Evolutionary conservation across 1,140 invertebrate species (phyloP).

Genomic region (Mycetomoellerius zeteki): DNA sequence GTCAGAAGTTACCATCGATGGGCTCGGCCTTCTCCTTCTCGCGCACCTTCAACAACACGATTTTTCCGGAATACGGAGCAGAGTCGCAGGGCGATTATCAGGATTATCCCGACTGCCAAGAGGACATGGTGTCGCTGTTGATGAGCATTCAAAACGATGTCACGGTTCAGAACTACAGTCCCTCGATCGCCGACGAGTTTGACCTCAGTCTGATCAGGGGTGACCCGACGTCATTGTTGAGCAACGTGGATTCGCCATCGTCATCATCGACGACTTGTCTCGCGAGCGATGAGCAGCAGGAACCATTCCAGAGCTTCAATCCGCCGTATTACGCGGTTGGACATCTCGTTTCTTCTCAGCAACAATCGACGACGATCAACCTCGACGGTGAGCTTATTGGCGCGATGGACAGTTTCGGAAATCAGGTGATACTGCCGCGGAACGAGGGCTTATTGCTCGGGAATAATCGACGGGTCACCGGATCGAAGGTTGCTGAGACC

Average conservation of each 20-base stretch:
- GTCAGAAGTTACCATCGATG: conserved; percentile 80
- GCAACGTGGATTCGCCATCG: conserved; percentile 56
- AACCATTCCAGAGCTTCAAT: conserved; percentile 71
- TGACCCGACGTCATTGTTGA: conserved; percentile 80
- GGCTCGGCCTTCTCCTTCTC: conserved; percentile 84
- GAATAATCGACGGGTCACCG: conserved; percentile 62
- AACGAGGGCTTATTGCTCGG: conserved; percentile 81
- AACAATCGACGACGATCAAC: conserved; percentile 44
- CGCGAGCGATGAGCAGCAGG: conserved; percentile 68
- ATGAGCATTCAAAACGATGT: conserved; percentile 65
- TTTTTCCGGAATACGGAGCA: conserved; percentile 70
- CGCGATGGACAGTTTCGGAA: conserved; percentile 66
- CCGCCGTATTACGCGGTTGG: conserved; percentile 81
- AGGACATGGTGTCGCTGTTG: conserved; percentile 63
- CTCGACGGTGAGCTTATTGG: not conserved
- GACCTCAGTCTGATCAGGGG: conserved; percentile 85
- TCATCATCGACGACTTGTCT: conserved; percentile 64
- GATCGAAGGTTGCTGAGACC: conserved; percentile 28
- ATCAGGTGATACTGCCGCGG: conserved; percentile 82
- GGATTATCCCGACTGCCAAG: conserved; percentile 67
- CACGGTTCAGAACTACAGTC: conserved; percentile 39
- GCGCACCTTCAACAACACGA: conserved; percentile 72
- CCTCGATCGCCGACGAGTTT: conserved; percentile 79
- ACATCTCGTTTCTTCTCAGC: conserved; percentile 80
- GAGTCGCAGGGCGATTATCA: conserved; percentile 68